phyloP scores from a whole-genome alignment of 2,113 vertebrate genomes.

The Podiceps cristatus region DNA sequence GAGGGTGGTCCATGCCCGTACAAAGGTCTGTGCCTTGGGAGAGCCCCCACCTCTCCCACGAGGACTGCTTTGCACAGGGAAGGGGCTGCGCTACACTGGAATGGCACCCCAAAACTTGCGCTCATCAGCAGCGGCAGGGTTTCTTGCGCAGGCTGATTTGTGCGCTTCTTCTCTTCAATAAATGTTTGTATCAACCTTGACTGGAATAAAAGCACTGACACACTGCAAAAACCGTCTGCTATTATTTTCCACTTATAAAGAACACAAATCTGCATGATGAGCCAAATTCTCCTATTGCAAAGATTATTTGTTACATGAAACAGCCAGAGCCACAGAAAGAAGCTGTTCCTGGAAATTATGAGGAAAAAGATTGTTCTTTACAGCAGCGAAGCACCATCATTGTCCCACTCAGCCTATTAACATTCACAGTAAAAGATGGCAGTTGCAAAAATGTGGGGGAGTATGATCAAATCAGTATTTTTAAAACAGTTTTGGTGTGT shows the following conservation, averaged over 20 bases:
- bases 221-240: neutral
- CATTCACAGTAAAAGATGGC: neutral
- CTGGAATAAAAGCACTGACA: neutral
- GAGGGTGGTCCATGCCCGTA: neutral
- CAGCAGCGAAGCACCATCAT: neutral
- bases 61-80: neutral
- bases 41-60: rapidly evolving
- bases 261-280: conserved; percentile 6
- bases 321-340: neutral
- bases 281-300: neutral
- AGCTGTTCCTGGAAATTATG: neutral
- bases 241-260: neutral
- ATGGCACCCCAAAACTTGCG: rapidly evolving
- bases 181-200: neutral
- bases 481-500: neutral
- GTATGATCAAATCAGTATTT: conserved; percentile 20
- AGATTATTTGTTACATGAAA: neutral
- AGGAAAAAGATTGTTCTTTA: neutral
- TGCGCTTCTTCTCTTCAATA: neutral
- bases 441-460: neutral
- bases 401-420: neutral
- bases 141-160: neutral
- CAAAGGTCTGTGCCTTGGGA: rapidly evolving
- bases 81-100: neutral
- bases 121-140: rapidly evolving